Conservation (phyloP, 2,113 vertebrate species). For the Lichenostomus cassidix region DNA sequence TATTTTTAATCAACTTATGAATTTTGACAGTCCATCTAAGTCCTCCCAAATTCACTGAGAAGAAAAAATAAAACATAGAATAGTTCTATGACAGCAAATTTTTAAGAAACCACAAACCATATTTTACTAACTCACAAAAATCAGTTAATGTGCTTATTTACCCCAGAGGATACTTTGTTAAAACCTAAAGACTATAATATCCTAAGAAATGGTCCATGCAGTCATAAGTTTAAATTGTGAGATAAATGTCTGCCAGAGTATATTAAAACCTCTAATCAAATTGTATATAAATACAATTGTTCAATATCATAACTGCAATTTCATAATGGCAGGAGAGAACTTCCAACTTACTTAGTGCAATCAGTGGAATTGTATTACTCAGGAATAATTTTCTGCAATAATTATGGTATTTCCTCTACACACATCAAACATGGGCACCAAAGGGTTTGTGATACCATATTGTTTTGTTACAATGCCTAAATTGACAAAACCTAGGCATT, state of each 20-base stretch:
- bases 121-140: background rate
- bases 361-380: background rate
- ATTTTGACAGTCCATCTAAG: background rate
- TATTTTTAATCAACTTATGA: background rate
- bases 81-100: background rate
- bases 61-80: background rate
- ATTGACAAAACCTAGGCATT: background rate
- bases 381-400: background rate
- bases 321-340: background rate
- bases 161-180: background rate
- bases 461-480: background rate
- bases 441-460: background rate
- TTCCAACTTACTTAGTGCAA: background rate
- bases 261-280: background rate
- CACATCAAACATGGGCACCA: background rate
- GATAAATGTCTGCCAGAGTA: background rate
- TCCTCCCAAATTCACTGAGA: background rate
- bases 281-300: background rate
- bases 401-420: background rate
- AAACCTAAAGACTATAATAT: background rate
- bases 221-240: background rate
- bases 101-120: background rate
- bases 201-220: background rate
- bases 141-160: background rate
- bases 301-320: background rate